Evolutionary conservation across 2,113 vertebrate species (phyloP), one percentile per base, ranked within the genome.

Genomic region (Dicrurus megarhynchus): DNA sequence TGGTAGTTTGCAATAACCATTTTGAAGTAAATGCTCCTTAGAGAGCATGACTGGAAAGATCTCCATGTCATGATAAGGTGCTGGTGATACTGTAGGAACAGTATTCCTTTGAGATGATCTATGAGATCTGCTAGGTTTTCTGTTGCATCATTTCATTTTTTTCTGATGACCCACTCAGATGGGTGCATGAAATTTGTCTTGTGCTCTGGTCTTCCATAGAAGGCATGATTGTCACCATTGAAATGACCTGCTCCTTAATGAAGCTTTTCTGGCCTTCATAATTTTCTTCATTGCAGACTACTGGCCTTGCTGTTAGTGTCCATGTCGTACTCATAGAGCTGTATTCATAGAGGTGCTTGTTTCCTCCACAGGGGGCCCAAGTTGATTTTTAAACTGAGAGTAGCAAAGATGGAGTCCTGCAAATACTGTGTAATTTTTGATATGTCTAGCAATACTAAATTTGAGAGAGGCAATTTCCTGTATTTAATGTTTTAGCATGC

Each of bases 381-480:
- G 53, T 49, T 94, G 93, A 78, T 95, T 95, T 97, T 97, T 91
- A 81, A 93, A 80, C 32, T 89, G 86, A 84, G 67, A 93, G 87
- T 85, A 96, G 70, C 55, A 90, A 96, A 76, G 78, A 80, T 37
- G 47, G 57, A 81, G 74, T 87, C 84, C 70, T 94, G 84, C 75
- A 95, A 89, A 95, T 78, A 53, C 84, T 90, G 77, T 91, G 26
- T 77, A 70, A 74, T 93, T 97, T 97, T 97, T 93, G 60, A 93
- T 91, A 93, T 61, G 83, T 90, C 69, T 93, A 92, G 92, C 87
- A 95, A 96, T 76, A 73, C 70, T 46, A 83, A 61, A 85, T 90
- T 84, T 15, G 15, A 93, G 74, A 92, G 77, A 71, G 90, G 63
- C 84, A 91, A 94, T 95, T 92, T 96, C 80, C 71, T 87, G 44